Conservation (phyloP, 30 jellyfish, hydroid and myxozoan species). For the Clytia hemisphaerica region DNA sequence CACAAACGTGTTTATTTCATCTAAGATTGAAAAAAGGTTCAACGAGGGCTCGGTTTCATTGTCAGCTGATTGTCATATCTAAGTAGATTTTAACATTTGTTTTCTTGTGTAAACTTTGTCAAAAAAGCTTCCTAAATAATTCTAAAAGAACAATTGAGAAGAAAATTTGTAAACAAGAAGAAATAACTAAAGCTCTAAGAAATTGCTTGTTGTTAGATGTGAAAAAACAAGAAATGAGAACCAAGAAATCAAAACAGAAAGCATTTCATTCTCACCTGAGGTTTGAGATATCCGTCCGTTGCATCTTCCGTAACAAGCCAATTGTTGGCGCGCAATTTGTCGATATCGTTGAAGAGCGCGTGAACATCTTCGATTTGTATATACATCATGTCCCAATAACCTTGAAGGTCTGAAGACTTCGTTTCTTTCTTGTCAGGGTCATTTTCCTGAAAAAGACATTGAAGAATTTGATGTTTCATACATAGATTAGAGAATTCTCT, state of each 20-base stretch:
- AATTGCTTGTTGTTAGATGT: too few species aligned
- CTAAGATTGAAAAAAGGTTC: too few species aligned
- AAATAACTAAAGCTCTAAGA: too few species aligned
- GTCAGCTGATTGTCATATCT: not conserved
- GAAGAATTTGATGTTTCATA: too few species aligned
- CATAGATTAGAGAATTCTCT: not conserved
- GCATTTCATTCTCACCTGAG: too few species aligned
- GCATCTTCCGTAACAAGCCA: slow-evolving; percentile 29
- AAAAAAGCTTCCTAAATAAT: too few species aligned
- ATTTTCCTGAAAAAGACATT: slow-evolving; percentile 40
- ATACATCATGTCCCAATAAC: slow-evolving; percentile 91
- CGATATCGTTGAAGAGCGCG: slow-evolving; percentile 70
- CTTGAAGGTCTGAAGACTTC: slow-evolving; percentile 84
- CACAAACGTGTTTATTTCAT: too few species aligned
- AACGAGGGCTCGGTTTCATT: too few species aligned
- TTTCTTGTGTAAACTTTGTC: too few species aligned
- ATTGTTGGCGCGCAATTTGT: slow-evolving; percentile 57
- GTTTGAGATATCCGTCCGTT: not conserved
- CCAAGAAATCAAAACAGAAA: too few species aligned
- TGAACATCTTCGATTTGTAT: slow-evolving; percentile 85
- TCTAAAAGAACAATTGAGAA: too few species aligned
- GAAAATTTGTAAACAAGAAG: too few species aligned
- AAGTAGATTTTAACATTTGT: slow-evolving; percentile 1
- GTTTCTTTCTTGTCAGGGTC: slow-evolving; percentile 79
- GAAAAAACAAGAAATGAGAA: not conserved